Evolutionary conservation across 2,113 vertebrate species (phyloP).

Genomic region (Siphamia tubifer): DNA sequence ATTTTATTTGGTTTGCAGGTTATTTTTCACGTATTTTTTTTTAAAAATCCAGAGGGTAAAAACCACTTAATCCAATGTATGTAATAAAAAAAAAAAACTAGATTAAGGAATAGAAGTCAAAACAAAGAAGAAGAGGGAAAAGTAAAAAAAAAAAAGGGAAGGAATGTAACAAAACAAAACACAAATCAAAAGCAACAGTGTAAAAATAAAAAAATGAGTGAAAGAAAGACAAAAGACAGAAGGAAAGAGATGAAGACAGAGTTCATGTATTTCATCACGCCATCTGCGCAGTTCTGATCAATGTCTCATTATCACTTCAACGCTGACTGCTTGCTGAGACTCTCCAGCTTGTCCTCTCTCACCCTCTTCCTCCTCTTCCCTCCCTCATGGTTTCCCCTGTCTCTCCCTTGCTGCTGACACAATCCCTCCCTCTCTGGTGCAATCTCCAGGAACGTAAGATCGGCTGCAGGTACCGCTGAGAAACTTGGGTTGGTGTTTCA

Average conservation of each 20-base stretch:
- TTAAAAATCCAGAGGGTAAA: no score
- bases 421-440: slow-evolving; percentile 48
- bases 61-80: no score
- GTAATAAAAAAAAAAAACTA: no score
- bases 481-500: not conserved
- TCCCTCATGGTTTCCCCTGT: slow-evolving; percentile 15
- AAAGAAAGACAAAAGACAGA: slow-evolving; percentile 22
- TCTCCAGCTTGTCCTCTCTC: slow-evolving; percentile 31
- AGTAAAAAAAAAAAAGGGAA: not conserved
- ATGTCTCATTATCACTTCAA: slow-evolving; percentile 84
- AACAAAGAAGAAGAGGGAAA: slow-evolving; percentile 49
- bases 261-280: slow-evolving; percentile 68
- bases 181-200: slow-evolving; percentile 12
- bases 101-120: no score
- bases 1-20: no score
- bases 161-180: slow-evolving; percentile 20
- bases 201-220: not conserved
- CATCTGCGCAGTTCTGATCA: slow-evolving; percentile 82
- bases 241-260: slow-evolving; percentile 57
- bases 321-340: slow-evolving; percentile 61
- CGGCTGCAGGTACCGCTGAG: not conserved
- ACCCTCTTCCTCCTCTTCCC: not conserved
- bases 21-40: no score
- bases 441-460: slow-evolving; percentile 38
- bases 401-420: slow-evolving; percentile 50